phyloP scores from a whole-genome alignment of 1,140 invertebrate species.

The Philopotamus ludificatus region DNA sequence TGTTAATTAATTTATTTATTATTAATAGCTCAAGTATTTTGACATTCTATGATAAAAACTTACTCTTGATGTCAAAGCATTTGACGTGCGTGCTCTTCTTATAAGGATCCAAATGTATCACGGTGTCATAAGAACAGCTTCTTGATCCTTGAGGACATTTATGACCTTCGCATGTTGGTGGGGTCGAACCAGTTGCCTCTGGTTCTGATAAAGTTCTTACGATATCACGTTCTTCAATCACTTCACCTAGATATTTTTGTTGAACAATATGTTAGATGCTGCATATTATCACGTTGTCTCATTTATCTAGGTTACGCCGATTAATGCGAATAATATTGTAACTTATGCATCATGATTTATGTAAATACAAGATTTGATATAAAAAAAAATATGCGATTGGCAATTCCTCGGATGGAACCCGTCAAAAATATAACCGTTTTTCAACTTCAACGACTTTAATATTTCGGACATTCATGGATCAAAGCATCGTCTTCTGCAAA shows the following conservation, averaged over 20 bases:
- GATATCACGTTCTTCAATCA: constrained; percentile 36
- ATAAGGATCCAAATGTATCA: constrained; percentile 29
- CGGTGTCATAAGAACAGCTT: constrained; percentile 38
- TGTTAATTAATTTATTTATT: neutral
- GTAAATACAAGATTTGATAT: too few species aligned
- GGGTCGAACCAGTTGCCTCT: constrained; percentile 31
- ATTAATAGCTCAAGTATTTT: neutral
- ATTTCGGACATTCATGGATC: too few species aligned
- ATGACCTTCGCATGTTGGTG: constrained; percentile 37
- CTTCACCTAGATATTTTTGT: constrained; percentile 13
- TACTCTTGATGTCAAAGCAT: constrained; percentile 39
- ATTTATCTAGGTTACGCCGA: too few species aligned
- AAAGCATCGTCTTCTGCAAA: too few species aligned
- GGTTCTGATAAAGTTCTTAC: constrained; percentile 16
- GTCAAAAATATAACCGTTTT: too few species aligned
- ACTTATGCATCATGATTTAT: too few species aligned
- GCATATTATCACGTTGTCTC: too few species aligned
- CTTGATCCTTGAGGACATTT: constrained; percentile 35
- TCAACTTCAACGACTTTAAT: too few species aligned
- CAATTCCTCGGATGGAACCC: too few species aligned
- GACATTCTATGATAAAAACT: neutral
- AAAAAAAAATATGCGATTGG: too few species aligned
- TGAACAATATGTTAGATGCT: too few species aligned
- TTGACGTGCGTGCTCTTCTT: constrained; percentile 32
- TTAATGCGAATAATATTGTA: too few species aligned